Base-by-base conservation (phyloP, 1,140 invertebrate genomes). In the Nephila pilipes region DNA sequence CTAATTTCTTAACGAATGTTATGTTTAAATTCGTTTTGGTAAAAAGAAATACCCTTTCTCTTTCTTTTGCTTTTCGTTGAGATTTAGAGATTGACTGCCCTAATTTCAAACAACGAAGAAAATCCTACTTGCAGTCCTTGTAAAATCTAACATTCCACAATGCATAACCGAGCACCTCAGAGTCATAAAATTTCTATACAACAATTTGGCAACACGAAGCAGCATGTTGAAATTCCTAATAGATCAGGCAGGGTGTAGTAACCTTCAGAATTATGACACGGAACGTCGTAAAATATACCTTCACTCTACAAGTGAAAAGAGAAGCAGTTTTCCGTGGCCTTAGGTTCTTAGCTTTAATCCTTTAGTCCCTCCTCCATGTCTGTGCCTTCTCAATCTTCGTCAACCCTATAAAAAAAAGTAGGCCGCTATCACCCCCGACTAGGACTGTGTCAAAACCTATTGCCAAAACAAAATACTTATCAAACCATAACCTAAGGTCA, bases 381-480 rank as follows among this genome's bases (percentile, higher is more conserved):
- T 46, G 16, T 22, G 18, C 36, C 85, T 46, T 90, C 87, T 80
- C 87, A 79, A 75, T 80, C 87, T 57, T 90, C 87, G 16, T 90
- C 87, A 90, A 80, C 46, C 22, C 54, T 80, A 87, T 60, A 87
- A 79, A 79, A 90, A 90, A 79, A 90, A 79, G 54, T 90, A 90
- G 87, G 87, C 87, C 87, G 87, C 65, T 65, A 57, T 75, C 29
- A 88, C 38, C 87, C 87, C 69, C 55, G n/a, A n/a, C 63, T 46
- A 85, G 14, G 81, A 54, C 25, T 54, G 36, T 87, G 85, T 87
- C 87, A 57, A 79, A 90, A 80, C 54, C 54, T 88, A 29, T 18
- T 22, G 32, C 69, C 87, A 90, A 80, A 90, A 90, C 69, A 90
- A 57, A 79, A 90, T 90, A 58, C 14, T 16, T 25, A 29, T 80